These are phyloP conservation scores for Marasmarcha lunaedactyla DNA, from an alignment of 2,888 invertebrate species.

Conservation along the genomic window DNA sequence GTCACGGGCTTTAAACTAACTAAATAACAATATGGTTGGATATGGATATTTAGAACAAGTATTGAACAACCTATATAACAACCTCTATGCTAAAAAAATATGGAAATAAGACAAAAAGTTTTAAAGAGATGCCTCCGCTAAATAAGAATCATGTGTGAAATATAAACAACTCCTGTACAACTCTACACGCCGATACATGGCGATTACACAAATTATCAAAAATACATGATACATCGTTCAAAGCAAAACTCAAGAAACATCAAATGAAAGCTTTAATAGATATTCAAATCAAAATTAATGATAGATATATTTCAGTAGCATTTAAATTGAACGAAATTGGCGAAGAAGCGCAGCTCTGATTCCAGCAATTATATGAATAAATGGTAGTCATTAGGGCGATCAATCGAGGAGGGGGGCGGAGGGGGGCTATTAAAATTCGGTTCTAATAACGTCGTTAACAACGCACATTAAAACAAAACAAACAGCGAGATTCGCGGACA, in stretches of 20 bases:
- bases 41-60: no score
- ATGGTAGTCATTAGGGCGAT: slow-evolving; percentile 61
- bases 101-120: no score
- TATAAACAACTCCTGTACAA: no score
- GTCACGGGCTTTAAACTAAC: no score
- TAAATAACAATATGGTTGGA: no score
- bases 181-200: no score
- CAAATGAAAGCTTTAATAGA: slow-evolving; percentile 6
- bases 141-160: no score
- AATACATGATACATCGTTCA: no score
- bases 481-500: slow-evolving; percentile 46
- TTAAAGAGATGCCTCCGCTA: no score
- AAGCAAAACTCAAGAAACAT: no score
- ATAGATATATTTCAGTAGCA: slow-evolving; percentile 39
- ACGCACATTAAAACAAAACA: slow-evolving; percentile 69
- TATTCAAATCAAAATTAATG: slow-evolving; percentile 28
- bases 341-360: slow-evolving; percentile 42
- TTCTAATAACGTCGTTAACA: slow-evolving; percentile 69
- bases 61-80: no score
- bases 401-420: slow-evolving; percentile 30
- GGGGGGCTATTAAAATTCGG: slow-evolving; percentile 48
- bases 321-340: slow-evolving; percentile 34
- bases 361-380: slow-evolving; percentile 57
- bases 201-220: slow-evolving; percentile 1
- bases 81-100: no score